Percentiles rank a stretch among this genome's conserved stretches.
Evolutionary conservation across 2,888 invertebrate genomes (phyloP).

Genomic region (Conus canariensis): DNA sequence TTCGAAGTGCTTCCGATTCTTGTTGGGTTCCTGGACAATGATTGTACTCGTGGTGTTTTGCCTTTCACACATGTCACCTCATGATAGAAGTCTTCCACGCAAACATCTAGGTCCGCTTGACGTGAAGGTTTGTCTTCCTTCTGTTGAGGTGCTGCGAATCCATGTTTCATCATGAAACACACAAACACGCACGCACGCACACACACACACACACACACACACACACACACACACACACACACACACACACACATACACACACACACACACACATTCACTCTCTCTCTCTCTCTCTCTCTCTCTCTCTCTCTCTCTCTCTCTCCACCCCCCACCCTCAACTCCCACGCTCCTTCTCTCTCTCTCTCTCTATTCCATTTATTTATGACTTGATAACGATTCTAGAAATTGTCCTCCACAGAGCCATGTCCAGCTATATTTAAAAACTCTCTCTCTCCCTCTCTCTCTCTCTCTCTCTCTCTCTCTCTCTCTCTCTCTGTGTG

Average conservation of each 20-base stretch:
- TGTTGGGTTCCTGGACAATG: neutral
- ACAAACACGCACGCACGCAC: constrained; percentile 2
- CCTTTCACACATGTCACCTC: too few species aligned
- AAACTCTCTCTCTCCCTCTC: too few species aligned
- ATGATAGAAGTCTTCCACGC: neutral
- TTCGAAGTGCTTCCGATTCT: neutral
- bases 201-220: neutral
- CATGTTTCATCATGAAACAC: neutral
- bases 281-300: constrained; percentile 32
- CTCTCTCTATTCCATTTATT: neutral
- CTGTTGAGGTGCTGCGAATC: neutral
- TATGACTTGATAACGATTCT: too few species aligned
- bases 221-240: neutral
- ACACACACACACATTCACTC: too few species aligned
- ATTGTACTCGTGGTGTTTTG: too few species aligned
- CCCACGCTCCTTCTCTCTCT: neutral
- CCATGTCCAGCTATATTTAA: too few species aligned
- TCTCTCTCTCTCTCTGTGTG: too few species aligned
- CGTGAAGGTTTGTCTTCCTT: too few species aligned
- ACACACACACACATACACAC: neutral
- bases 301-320: constrained; percentile 14
- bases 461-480: neutral
- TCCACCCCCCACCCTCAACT: neutral
- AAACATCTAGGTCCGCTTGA: neutral
- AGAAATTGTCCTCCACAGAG: too few species aligned